Evolutionary conservation across 2,797 vertebrate genomes (phyloP).

Genomic region (Eidolon dupreanum): DNA sequence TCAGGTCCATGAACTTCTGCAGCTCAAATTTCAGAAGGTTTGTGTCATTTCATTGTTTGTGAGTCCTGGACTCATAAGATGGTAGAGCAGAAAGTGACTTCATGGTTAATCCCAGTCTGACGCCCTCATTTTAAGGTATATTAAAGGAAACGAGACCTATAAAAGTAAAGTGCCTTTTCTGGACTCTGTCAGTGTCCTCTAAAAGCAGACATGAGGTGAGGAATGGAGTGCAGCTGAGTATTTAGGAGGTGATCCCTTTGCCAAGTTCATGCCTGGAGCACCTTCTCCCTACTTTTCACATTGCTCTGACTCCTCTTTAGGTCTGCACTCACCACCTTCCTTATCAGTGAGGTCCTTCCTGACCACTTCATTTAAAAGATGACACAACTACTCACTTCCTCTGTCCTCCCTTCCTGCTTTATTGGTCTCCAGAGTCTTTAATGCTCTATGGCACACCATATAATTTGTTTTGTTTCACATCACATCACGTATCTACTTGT

Average conservation of each 20-base stretch:
- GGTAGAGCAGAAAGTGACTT: background rate
- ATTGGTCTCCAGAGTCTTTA: background rate
- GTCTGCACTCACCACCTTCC: background rate
- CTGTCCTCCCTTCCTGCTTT: background rate
- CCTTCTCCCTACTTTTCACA: background rate
- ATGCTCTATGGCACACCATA: background rate
- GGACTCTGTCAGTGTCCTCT: background rate
- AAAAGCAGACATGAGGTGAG: background rate
- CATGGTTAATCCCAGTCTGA: background rate
- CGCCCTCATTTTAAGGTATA: background rate
- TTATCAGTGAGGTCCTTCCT: background rate
- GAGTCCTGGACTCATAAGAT: background rate
- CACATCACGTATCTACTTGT: background rate
- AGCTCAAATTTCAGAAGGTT: background rate
- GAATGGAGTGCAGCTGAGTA: no score
- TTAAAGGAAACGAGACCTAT: background rate
- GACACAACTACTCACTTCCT: background rate
- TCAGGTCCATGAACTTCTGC: background rate
- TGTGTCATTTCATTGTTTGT: background rate
- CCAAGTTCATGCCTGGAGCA: no score
- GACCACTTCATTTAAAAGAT: background rate
- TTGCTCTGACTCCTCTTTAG: background rate
- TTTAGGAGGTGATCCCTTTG: background rate
- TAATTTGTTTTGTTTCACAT: background rate
- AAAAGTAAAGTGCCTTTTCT: background rate